Percentiles rank a stretch among this genome's conserved stretches.
phyloP scores from a whole-genome alignment of 2,888 invertebrate genomes.

The Megalurothrips usitatus region DNA sequence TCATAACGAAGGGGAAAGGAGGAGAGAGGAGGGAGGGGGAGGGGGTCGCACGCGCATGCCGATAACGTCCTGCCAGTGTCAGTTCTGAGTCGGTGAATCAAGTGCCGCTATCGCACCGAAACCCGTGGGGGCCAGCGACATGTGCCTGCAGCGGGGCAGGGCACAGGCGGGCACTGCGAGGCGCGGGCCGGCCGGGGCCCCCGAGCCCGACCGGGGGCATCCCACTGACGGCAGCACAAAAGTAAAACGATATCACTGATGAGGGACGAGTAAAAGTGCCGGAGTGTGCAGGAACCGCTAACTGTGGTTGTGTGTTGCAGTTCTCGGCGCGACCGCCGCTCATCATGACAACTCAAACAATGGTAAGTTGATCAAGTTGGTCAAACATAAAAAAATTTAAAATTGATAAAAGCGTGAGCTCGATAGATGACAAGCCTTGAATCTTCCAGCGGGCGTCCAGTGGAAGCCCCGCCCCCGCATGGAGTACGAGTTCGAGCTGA shows the following conservation, averaged over 20 bases:
- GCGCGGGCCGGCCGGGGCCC: too few relatives aligned
- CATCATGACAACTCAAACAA: neutral
- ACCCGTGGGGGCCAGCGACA: neutral
- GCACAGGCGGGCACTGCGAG: too few relatives aligned
- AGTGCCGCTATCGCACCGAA: neutral
- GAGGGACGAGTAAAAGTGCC: too few relatives aligned
- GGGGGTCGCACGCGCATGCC: neutral
- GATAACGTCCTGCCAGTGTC: neutral
- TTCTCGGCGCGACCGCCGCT: neutral
- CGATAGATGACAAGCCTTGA: too few relatives aligned
- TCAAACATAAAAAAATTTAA: neutral
- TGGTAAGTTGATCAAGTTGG: neutral
- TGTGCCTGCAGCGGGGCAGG: neutral
- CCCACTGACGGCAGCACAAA: neutral
- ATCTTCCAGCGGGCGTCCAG: neutral
- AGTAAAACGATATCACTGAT: too few relatives aligned
- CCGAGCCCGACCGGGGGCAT: neutral
- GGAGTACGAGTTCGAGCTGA: conserved; percentile 44
- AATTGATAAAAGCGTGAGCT: too few relatives aligned
- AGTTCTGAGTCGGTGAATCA: too few relatives aligned
- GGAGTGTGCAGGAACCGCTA: neutral
- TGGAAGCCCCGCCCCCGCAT: conserved; percentile 17
- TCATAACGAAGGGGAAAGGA: too few relatives aligned
- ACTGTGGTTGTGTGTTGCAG: neutral
- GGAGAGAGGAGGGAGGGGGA: neutral